A percentile compares a stretch with the other conserved stretches of the same genome.
These are phyloP conservation scores for Turdus rufiventris DNA, from an alignment of 2,113 vertebrate species.

Conservation along the genomic window DNA sequence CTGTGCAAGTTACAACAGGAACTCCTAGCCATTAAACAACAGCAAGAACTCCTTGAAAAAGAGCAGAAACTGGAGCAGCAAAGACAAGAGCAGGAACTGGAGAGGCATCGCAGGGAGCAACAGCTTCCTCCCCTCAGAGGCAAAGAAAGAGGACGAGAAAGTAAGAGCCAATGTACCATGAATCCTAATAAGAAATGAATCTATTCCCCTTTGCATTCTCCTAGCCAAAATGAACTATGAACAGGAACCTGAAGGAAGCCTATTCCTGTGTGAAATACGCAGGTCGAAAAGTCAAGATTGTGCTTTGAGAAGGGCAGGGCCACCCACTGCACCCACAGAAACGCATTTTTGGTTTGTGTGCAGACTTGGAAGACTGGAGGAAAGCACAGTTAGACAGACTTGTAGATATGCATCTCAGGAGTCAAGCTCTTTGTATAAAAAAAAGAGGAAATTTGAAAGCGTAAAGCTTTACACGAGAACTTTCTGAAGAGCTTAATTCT, in stretches of 20 bases:
- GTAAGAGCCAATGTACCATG: constrained; percentile 77
- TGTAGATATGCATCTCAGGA: neutral
- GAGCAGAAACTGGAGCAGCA: constrained; percentile 94
- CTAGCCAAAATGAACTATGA: neutral
- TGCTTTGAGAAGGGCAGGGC: neutral
- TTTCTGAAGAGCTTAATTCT: neutral
- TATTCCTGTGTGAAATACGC: neutral
- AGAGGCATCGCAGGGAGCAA: constrained; percentile 89
- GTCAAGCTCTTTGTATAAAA: neutral
- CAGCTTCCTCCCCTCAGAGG: constrained; percentile 87
- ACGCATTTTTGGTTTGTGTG: neutral
- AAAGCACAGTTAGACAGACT: neutral
- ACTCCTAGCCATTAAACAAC: constrained; percentile 95
- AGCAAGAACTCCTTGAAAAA: constrained; percentile 95
- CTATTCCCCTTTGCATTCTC: neutral
- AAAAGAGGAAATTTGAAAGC: neutral
- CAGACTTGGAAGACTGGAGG: neutral
- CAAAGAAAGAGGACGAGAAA: constrained; percentile 94
- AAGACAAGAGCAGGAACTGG: constrained; percentile 93
- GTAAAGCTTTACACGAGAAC: neutral
- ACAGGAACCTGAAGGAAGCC: neutral
- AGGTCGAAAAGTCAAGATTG: neutral
- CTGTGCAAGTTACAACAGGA: constrained; percentile 95
- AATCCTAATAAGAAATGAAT: neutral
- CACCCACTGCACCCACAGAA: neutral